These are phyloP conservation scores for Euspilapteryx auroguttella DNA, from an alignment of 2,888 invertebrate genomes.

Conservation along the genomic window DNA sequence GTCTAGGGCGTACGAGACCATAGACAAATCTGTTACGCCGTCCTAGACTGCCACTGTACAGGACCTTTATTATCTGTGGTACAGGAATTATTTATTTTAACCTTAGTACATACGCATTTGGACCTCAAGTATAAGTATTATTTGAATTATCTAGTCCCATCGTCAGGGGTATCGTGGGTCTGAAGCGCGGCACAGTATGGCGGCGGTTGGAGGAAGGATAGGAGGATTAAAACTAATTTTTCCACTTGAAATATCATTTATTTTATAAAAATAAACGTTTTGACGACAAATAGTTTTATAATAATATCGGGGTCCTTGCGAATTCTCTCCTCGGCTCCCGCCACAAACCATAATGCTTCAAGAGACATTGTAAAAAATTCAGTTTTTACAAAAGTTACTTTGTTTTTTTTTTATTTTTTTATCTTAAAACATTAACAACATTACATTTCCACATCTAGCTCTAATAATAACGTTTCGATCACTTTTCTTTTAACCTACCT, in stretches of 20 bases:
- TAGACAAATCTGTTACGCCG: too few relatives aligned
- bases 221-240: too few relatives aligned
- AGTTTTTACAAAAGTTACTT: conserved; percentile 72
- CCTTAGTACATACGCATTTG: too few relatives aligned
- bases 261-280: conserved; percentile 64
- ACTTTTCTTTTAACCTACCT: conserved; percentile 29
- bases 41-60: too few relatives aligned
- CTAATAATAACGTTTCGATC: conserved; percentile 60
- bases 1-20: too few relatives aligned
- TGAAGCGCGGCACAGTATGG: too few relatives aligned
- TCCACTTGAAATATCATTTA: conserved; percentile 51
- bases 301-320: conserved; percentile 53
- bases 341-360: conserved; percentile 66
- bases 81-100: too few relatives aligned
- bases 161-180: too few relatives aligned
- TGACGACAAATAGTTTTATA: conserved; percentile 56
- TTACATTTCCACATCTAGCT: conserved; percentile 59
- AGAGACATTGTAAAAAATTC: conserved; percentile 69
- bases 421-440: conserved; percentile 67
- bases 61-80: too few relatives aligned
- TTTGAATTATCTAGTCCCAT: too few relatives aligned
- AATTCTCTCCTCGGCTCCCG: conserved; percentile 40
- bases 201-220: too few relatives aligned
- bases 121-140: too few relatives aligned
- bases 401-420: conserved; percentile 35